Evolutionary conservation across 2,113 vertebrate species (phyloP), one percentile per base, ranked within the genome.

Genomic region (Girardinichthys multiradiatus): DNA sequence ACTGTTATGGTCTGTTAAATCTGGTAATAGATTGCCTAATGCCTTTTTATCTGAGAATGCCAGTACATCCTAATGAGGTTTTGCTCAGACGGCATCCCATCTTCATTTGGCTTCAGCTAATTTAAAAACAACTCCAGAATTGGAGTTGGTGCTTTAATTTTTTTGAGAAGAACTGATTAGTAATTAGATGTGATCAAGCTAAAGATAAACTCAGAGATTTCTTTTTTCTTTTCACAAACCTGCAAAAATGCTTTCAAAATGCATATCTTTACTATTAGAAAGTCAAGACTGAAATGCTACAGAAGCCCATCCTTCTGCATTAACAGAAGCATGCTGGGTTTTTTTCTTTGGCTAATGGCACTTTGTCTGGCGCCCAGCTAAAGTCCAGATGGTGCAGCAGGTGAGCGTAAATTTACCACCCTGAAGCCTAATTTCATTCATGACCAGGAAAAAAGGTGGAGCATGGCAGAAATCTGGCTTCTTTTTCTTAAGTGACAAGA

Each of bases 351-450:
- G 68, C 75, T 90, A 88, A 87, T 90, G 80, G 79, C 45, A 69
- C 62, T 39, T 59, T 84, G 79, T 86, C 82, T 87, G 87, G 77
- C 42, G 24, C 86, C 81, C 68, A 68, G 86, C 78, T 87, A 51
- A 58, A 35, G 86, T 86, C 90, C 91, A 91, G 90, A 91, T 91
- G 90, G 89, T 84, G 74, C 76, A 91, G 84, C 87, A 87, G 82
- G 88, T 92, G 84, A 89, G 67, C 79, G 74, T 86, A 84, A 86
- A 89, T 90, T 70, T 77, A 64, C 64, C 69, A 54, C 68, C 73
- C 78, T 76, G 73, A 80, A 80, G 81, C 73, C 74, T 77, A 75
- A 62, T 85, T 82, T 82, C 81, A 76, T 85, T 89, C 82, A 84
- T 82, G 73, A 88, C 64, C 30, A 57, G 71, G 24, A 39, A 30